These are phyloP conservation scores for Spodoptera litura DNA, from an alignment of 1,140 invertebrate species.

Conservation along the genomic window DNA sequence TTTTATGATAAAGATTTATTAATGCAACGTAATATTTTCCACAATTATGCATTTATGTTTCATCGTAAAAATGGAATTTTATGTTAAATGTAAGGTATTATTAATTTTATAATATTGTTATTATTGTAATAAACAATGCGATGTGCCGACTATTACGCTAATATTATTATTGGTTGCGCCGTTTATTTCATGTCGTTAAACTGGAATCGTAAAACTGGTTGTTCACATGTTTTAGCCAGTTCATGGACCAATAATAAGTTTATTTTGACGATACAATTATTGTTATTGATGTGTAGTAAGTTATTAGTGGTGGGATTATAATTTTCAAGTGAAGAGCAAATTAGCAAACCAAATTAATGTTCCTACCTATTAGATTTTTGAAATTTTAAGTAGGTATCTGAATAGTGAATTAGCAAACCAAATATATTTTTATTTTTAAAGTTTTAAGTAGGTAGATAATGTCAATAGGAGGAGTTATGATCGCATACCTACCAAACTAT, in stretches of 20 bases:
- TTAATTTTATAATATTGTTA: constrained; percentile 43
- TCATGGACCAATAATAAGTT: neutral
- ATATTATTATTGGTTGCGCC: neutral
- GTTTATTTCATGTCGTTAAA: constrained; percentile 15
- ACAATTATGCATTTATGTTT: constrained; percentile 49
- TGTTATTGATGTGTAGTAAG: too few relatives aligned
- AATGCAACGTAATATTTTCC: constrained; percentile 40
- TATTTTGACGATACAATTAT: neutral
- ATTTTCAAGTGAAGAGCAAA: too few relatives aligned
- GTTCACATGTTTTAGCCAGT: neutral
- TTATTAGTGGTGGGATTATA: too few relatives aligned
- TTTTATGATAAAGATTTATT: constrained; percentile 43
- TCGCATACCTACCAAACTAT: too few relatives aligned
- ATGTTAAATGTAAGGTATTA: constrained; percentile 30
- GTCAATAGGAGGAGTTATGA: too few relatives aligned
- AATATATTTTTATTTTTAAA: too few relatives aligned
- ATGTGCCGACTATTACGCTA: neutral
- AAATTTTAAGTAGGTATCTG: too few relatives aligned
- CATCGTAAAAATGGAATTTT: constrained; percentile 43
- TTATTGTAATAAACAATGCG: constrained; percentile 43
- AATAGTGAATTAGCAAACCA: too few relatives aligned
- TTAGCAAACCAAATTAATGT: too few relatives aligned
- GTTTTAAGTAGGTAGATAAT: too few relatives aligned
- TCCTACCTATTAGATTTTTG: too few relatives aligned
- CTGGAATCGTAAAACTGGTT: constrained; percentile 9